These are phyloP conservation scores for Cydia splendana DNA, from an alignment of 1,140 invertebrate species.

Conservation along the genomic window DNA sequence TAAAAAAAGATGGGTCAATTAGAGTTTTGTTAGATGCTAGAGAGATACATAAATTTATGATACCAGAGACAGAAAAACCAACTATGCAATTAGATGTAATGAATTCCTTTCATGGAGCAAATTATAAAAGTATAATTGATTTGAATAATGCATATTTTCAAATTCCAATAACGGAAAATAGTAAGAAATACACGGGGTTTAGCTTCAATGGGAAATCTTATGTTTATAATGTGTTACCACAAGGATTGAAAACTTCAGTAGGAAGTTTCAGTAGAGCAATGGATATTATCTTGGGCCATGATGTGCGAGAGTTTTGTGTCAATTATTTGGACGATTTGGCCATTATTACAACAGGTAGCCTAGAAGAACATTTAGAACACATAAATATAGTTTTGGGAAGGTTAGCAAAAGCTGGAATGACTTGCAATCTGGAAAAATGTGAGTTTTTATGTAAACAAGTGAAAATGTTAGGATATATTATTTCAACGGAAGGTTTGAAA, in stretches of 20 bases:
- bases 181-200: slow-evolving; percentile 56
- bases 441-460: too few relatives aligned
- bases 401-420: too few relatives aligned
- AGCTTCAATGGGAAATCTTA: slow-evolving; percentile 50
- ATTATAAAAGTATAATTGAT: slow-evolving; percentile 55
- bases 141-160: slow-evolving; percentile 62
- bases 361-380: slow-evolving; percentile 47
- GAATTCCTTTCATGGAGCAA: slow-evolving; percentile 43
- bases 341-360: slow-evolving; percentile 31
- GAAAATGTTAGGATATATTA: too few relatives aligned
- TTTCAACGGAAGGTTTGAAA: too few relatives aligned
- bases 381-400: slow-evolving; percentile 44
- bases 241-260: slow-evolving; percentile 56
- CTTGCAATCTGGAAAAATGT: too few relatives aligned
- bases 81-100: slow-evolving; percentile 49
- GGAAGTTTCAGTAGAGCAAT: too few relatives aligned
- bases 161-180: slow-evolving; percentile 46
- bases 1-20: slow-evolving; percentile 46
- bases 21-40: slow-evolving; percentile 59
- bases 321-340: slow-evolving; percentile 44
- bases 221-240: too few relatives aligned
- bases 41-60: slow-evolving; percentile 52
- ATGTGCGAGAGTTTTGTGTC: slow-evolving; percentile 47
- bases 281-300: slow-evolving; percentile 49
- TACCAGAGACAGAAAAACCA: slow-evolving; percentile 48